Evolutionary conservation across 2,888 invertebrate species (phyloP).

Genomic region (Deilephila elpenor): DNA sequence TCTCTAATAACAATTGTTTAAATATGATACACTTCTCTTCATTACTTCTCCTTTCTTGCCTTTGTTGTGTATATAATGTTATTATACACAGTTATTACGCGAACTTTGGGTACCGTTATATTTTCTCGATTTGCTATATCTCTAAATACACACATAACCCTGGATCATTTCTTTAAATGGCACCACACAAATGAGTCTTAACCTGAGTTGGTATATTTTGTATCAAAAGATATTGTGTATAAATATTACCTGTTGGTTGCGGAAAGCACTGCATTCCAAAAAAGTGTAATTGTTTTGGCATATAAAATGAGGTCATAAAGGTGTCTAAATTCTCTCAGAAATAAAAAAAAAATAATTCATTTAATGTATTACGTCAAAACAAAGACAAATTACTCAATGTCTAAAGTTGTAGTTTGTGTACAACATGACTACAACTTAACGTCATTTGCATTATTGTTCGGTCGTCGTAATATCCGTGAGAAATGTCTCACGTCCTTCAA

Average conservation of each 20-base stretch:
- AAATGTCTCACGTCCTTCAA: conserved; percentile 69
- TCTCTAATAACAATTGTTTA: no score
- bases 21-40: not conserved
- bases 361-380: not conserved
- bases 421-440: conserved; percentile 34
- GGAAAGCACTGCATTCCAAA: no score
- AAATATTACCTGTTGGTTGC: no score
- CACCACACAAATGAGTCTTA: not conserved
- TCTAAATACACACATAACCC: not conserved
- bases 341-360: no score
- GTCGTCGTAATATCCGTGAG: conserved; percentile 64
- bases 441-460: conserved; percentile 54
- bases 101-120: not conserved
- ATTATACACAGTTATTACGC: not conserved
- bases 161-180: not conserved
- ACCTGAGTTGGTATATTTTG: no score
- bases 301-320: no score
- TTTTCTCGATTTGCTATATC: not conserved
- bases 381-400: not conserved
- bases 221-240: no score
- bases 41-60: no score
- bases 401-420: not conserved
- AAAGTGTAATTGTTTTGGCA: no score
- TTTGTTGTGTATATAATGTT: not conserved
- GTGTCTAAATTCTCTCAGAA: no score